A percentile compares a stretch with the other conserved stretches of the same genome.
Evolutionary conservation across 1,140 invertebrate genomes (phyloP).

Genomic region (Brachionus plicatilis): DNA sequence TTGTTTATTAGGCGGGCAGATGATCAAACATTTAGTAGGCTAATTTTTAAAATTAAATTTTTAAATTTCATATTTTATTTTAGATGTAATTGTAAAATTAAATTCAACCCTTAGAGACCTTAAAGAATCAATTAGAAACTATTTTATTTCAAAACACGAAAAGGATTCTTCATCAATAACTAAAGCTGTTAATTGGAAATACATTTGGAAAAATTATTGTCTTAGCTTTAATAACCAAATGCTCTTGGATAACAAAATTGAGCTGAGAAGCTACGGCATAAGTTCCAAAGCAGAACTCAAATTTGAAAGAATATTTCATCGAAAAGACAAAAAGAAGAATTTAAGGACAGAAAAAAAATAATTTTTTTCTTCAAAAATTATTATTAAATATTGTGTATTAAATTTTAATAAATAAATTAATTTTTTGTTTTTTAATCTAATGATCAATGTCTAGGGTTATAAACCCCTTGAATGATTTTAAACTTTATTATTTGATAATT

Average conservation of each 20-base stretch:
- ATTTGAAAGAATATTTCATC: conserved; percentile 23
- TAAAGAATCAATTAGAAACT: neutral
- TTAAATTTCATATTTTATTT: neutral
- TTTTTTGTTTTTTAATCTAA: too few relatives aligned
- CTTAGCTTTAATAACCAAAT: neutral
- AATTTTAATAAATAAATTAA: neutral
- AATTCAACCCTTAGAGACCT: conserved; percentile 3
- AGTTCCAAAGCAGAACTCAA: neutral
- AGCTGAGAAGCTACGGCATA: conserved; percentile 7
- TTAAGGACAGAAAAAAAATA: neutral
- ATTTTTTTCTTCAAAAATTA: neutral
- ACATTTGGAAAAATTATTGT: conserved; percentile 38
- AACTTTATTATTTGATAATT: neutral
- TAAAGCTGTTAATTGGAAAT: conserved; percentile 23
- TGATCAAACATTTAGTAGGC: conserved; percentile 3
- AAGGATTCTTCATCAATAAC: neutral
- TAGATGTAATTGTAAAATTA: conserved; percentile 25
- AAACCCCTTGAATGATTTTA: neutral
- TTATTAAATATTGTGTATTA: neutral
- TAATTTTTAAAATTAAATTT: neutral
- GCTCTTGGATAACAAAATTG: conserved; percentile 1
- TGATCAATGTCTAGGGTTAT: too few relatives aligned
- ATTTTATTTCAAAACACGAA: neutral
- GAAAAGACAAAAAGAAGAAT: neutral
- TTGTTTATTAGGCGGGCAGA: conserved; percentile 13